Evolutionary conservation across 1,140 invertebrate species (phyloP), one percentile per base, ranked within the genome.

Genomic region (Philaenus spumarius): DNA sequence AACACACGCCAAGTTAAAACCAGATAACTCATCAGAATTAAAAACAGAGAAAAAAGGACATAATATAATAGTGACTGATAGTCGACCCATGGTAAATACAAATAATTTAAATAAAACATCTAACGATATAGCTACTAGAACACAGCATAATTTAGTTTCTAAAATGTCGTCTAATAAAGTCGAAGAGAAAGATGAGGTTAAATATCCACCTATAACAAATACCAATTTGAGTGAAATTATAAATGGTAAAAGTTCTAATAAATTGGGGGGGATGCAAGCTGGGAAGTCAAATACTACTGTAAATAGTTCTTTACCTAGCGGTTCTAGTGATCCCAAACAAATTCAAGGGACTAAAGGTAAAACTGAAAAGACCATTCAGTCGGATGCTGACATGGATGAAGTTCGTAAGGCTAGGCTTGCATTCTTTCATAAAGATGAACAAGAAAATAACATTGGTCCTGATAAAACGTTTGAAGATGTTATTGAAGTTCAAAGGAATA

Each of bases 401-500:
- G 52, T 73, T 1, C 55, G 72, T 46, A 71, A 68, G 64, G 71
- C 71, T 30, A 62, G 72, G 43, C 46, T 73, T 26, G 69, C 67
- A 22, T 68, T 68, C 62, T 74, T 73, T 54, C 47, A 58, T n/a
- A 66, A 66, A 64, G 51, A 45, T 51, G 23, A 52, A 26, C 19
- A 45, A 59, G 58, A 64, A 24, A 60, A 56, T 11, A 50, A 51
- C 14, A 30, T 20, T 11, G 9, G 55, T 37, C 35, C 26, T 30
- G 43, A 52, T 17, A 39, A 62, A 34, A 39, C 45, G 15, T 14
- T 19, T 2, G 47, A 53, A 61, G 37, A 62, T 61, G 48, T 40
- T 55, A 40, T n/a, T 58, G 39, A 58, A 46, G 24, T 24, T 40
- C 23, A 50, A 24, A 35, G 19, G 9, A 15, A 22, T 35, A 68